These are phyloP conservation scores for Morone saxatilis DNA, from an alignment of 2,113 vertebrate species.

Conservation along the genomic window DNA sequence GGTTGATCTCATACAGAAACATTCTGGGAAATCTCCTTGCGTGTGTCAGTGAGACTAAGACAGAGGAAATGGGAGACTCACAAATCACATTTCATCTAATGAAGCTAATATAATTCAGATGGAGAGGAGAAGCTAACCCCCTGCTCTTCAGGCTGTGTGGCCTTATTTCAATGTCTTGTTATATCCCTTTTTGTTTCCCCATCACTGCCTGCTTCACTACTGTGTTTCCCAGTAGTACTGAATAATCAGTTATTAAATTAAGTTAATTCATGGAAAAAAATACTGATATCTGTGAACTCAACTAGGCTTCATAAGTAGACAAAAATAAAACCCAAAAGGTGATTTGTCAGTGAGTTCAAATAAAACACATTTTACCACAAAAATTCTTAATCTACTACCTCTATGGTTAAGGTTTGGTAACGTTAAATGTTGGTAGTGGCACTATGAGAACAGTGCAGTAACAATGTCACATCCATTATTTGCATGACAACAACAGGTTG, in stretches of 20 bases:
- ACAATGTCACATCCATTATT: too few relatives aligned
- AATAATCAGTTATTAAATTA: neutral
- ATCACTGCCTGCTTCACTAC: neutral
- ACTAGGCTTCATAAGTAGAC: too few relatives aligned
- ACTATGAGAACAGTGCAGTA: too few relatives aligned
- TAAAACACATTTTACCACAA: too few relatives aligned
- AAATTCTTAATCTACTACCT: neutral
- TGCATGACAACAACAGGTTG: too few relatives aligned
- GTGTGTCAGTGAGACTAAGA: slow-evolving; percentile 6
- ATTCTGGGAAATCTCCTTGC: slow-evolving; percentile 52
- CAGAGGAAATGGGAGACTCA: slow-evolving; percentile 51
- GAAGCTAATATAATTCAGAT: slow-evolving; percentile 61
- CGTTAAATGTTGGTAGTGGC: too few relatives aligned
- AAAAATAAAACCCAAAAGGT: too few relatives aligned
- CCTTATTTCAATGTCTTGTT: slow-evolving; percentile 27
- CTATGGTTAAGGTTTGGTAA: neutral
- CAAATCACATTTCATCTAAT: slow-evolving; percentile 72
- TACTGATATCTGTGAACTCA: neutral
- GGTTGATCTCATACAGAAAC: slow-evolving; percentile 22
- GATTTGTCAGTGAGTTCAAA: too few relatives aligned
- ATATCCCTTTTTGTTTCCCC: neutral
- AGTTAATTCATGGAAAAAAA: neutral
- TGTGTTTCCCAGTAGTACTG: neutral
- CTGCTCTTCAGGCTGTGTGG: slow-evolving; percentile 3
- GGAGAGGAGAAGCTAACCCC: slow-evolving; percentile 24